These are phyloP conservation scores for Acrossocheilus wenchowensis DNA, from an alignment of 2,797 vertebrate species.

Conservation along the genomic window DNA sequence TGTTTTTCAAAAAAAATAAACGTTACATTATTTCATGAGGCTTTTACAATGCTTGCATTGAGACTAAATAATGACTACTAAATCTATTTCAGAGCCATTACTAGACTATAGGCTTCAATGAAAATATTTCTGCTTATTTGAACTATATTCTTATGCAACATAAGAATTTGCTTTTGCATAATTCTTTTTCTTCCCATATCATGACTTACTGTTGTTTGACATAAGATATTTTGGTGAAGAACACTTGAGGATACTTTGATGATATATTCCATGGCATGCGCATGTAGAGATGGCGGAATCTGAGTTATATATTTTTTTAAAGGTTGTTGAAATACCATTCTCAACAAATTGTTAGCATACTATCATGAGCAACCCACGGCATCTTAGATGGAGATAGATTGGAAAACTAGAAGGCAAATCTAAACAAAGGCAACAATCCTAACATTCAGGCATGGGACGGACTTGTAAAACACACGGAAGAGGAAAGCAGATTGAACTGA, in stretches of 20 bases:
- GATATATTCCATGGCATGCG: not conserved
- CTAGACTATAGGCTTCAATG: not conserved
- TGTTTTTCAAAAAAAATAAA: not conserved
- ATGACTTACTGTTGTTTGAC: not conserved
- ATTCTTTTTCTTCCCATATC: too few species aligned
- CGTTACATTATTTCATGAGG: not conserved
- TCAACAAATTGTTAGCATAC: conserved; percentile 13
- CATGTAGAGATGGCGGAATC: not conserved
- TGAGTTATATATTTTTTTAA: not conserved
- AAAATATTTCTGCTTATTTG: not conserved
- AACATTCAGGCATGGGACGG: conserved; percentile 50
- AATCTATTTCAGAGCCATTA: not conserved
- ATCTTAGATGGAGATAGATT: conserved; percentile 13
- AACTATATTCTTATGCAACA: not conserved
- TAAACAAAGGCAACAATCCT: conserved; percentile 53
- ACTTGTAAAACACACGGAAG: conserved; percentile 56
- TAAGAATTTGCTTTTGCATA: not conserved
- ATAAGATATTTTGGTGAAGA: not conserved
- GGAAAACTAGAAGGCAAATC: conserved; percentile 30
- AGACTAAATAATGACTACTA: not conserved
- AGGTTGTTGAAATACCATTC: not conserved
- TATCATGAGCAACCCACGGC: not conserved
- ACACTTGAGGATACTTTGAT: not conserved
- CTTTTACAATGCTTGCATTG: not conserved
- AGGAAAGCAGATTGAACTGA: conserved; percentile 67